Evolutionary conservation across 2,113 vertebrate genomes (phyloP).

Genomic region (Pan troglodytes): NHGRI_mPanTro3-v2.1_pri NC_072421.2:82775501-82776000

Average conservation of each 20-base stretch:
- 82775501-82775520: constrained; percentile 5
- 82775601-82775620: neutral
- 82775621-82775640: neutral
- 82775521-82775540: constrained; percentile 7
- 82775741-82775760: neutral
- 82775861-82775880: rapidly evolving
- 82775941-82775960: neutral
- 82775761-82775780: neutral
- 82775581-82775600: neutral
- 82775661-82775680: neutral
- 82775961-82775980: neutral
- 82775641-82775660: constrained; percentile 31
- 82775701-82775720: constrained; percentile 39
- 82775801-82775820: neutral
- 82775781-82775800: neutral
- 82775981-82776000: constrained; percentile 13
- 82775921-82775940: neutral
- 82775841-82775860: neutral
- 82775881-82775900: neutral
- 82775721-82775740: neutral
- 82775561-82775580: neutral
- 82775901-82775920: neutral
- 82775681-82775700: constrained; percentile 49
- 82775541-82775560: neutral
- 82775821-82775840: neutral